phyloP scores from a whole-genome alignment of 2,113 vertebrate species.

The Dipodomys ordii region DNA sequence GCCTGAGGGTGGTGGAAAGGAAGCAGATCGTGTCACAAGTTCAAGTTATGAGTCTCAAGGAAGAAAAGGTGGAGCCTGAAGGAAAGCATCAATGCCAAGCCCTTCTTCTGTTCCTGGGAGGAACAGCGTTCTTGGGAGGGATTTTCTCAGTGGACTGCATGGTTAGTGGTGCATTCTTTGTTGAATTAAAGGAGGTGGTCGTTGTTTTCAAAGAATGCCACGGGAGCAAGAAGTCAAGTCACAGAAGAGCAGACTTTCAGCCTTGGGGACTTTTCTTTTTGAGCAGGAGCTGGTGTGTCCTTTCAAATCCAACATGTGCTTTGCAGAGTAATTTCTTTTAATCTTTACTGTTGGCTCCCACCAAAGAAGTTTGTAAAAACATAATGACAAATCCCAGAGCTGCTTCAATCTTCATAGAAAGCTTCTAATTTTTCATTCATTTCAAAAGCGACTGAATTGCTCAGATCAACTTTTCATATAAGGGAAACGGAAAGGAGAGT shows the following conservation, averaged over 20 bases:
- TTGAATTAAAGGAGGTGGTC: neutral
- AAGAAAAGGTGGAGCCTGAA: neutral
- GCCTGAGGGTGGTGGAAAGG: neutral
- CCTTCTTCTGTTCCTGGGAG: constrained; percentile 38
- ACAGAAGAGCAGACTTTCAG: constrained; percentile 31
- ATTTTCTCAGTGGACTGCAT: neutral
- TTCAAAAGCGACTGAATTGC: constrained; percentile 21
- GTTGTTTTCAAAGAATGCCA: constrained; percentile 50
- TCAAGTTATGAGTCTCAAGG: neutral
- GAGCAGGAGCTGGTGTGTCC: constrained; percentile 15
- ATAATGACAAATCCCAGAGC: constrained; percentile 50
- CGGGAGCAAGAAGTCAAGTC: constrained; percentile 11
- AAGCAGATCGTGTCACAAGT: neutral
- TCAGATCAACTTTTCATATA: neutral
- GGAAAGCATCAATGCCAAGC: neutral
- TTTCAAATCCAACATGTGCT: constrained; percentile 62
- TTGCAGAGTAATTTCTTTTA: constrained; percentile 57
- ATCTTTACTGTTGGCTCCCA: constrained; percentile 53
- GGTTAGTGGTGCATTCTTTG: constrained; percentile 19
- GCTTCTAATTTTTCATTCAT: constrained; percentile 38
- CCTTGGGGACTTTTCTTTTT: constrained; percentile 27
- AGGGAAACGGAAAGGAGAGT: neutral
- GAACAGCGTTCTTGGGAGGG: neutral
- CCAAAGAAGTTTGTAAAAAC: constrained; percentile 69
- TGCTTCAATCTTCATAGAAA: neutral